phyloP scores from a whole-genome alignment of 2,113 vertebrate genomes.

The Alethe castanea region DNA sequence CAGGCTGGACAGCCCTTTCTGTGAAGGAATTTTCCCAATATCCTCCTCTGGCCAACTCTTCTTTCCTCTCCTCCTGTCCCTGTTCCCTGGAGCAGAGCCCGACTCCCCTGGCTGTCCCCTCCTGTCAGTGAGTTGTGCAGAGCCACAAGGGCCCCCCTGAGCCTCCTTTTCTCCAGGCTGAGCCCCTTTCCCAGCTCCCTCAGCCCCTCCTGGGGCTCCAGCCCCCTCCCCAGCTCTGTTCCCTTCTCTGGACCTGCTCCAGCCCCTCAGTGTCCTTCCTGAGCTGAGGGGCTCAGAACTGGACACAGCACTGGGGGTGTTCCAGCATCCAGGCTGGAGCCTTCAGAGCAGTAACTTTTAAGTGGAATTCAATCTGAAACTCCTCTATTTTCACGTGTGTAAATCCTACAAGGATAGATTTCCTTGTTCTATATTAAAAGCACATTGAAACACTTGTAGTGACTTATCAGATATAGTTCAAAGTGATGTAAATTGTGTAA shows the following conservation, averaged over 20 bases:
- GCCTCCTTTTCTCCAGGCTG: background rate
- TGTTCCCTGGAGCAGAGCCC: background rate
- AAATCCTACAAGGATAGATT: background rate
- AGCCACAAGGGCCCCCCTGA: background rate
- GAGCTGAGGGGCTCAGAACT: background rate
- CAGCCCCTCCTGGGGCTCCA: background rate
- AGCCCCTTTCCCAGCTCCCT: background rate
- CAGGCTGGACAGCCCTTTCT: background rate
- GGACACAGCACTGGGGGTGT: background rate
- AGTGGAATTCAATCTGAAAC: background rate
- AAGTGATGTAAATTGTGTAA: background rate
- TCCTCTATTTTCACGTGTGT: background rate
- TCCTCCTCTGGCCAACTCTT: background rate
- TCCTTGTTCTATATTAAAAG: background rate
- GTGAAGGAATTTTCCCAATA: background rate
- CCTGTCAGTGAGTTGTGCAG: background rate
- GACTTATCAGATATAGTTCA: background rate
- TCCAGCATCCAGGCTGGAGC: background rate
- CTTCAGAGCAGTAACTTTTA: background rate
- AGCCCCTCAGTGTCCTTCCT: background rate
- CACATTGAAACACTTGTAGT: background rate
- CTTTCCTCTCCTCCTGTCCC: background rate
- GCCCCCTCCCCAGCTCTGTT: background rate
- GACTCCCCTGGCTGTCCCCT: rapidly evolving
- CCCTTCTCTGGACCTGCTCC: background rate